Evolutionary conservation across 2,888 invertebrate genomes (phyloP).

Genomic region (Anagyrus pseudococci): DNA sequence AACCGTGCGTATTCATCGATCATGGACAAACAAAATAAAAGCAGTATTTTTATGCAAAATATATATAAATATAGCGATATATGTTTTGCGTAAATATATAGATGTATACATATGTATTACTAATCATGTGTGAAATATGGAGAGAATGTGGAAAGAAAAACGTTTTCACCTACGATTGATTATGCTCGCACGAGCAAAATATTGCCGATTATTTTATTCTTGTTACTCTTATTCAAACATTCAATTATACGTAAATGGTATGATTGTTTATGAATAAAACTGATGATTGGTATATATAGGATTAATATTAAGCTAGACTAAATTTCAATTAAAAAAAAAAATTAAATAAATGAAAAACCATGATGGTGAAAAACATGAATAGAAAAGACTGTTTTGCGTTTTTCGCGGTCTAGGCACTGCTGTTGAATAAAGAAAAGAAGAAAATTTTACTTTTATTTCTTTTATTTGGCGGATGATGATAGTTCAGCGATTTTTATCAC

Average conservation of each 20-base stretch:
- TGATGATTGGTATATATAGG: slow-evolving; percentile 9
- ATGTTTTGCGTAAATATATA: slow-evolving; percentile 30
- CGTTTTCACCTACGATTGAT: neutral
- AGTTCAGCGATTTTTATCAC: too few species aligned
- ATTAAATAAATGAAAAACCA: slow-evolving; percentile 9
- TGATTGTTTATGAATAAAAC: neutral
- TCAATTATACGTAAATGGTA: slow-evolving; percentile 13
- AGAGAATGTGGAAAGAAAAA: slow-evolving; percentile 1
- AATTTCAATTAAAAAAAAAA: slow-evolving; percentile 15
- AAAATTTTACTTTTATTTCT: neutral
- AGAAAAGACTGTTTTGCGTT: slow-evolving; percentile 36
- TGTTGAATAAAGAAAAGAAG: neutral
- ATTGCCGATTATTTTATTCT: slow-evolving; percentile 24
- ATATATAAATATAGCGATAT: slow-evolving; percentile 19
- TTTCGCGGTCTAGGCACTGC: slow-evolving; percentile 11
- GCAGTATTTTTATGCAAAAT: slow-evolving; percentile 33
- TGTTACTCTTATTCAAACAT: slow-evolving; percentile 8
- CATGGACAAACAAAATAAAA: too few species aligned
- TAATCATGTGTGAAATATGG: slow-evolving; percentile 1
- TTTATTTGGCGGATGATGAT: too few species aligned
- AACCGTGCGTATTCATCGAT: too few species aligned
- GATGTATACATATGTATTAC: neutral
- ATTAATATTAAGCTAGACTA: slow-evolving; percentile 28
- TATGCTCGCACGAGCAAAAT: neutral
- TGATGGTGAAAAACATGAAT: slow-evolving; percentile 21